Conservation (phyloP, 2,888 invertebrate species). For the Entomobrya proxima region DNA sequence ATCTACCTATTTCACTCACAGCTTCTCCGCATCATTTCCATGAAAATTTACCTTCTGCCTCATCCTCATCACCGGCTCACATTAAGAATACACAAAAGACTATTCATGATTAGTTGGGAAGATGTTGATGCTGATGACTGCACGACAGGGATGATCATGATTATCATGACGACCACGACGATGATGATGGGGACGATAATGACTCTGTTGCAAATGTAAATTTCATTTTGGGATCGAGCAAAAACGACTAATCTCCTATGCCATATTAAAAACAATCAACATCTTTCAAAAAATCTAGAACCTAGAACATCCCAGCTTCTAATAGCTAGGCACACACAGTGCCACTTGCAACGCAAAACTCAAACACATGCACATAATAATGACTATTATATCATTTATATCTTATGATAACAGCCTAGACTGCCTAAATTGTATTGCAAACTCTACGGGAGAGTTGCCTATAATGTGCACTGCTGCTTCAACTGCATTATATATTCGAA, state of each 20-base stretch:
- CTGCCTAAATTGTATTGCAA: too few species aligned
- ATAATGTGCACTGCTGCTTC: not conserved
- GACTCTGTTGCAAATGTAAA: slow-evolving; percentile 67
- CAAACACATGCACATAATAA: not conserved
- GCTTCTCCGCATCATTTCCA: slow-evolving; percentile 57
- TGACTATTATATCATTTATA: not conserved
- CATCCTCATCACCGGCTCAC: not conserved
- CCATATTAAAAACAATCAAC: slow-evolving; percentile 37
- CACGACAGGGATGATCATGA: slow-evolving; percentile 67
- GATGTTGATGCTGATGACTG: slow-evolving; percentile 57
- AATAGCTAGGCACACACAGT: not conserved
- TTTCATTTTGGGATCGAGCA: slow-evolving; percentile 9
- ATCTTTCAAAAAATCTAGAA: not conserved
- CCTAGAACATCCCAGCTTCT: not conserved
- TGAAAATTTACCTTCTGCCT: slow-evolving; percentile 45
- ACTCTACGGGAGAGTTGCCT: slow-evolving; percentile 8
- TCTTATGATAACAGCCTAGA: not conserved
- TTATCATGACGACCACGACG: slow-evolving; percentile 52
- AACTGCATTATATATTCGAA: slow-evolving; percentile 49
- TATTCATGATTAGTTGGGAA: slow-evolving; percentile 47
- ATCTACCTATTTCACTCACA: slow-evolving; percentile 39
- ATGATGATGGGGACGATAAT: slow-evolving; percentile 57
- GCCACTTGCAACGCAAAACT: not conserved
- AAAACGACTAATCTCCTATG: slow-evolving; percentile 7
- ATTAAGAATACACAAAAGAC: slow-evolving; percentile 52